phyloP scores from a whole-genome alignment of 1,140 invertebrate genomes.

The Cyphomyrmex costatus region DNA sequence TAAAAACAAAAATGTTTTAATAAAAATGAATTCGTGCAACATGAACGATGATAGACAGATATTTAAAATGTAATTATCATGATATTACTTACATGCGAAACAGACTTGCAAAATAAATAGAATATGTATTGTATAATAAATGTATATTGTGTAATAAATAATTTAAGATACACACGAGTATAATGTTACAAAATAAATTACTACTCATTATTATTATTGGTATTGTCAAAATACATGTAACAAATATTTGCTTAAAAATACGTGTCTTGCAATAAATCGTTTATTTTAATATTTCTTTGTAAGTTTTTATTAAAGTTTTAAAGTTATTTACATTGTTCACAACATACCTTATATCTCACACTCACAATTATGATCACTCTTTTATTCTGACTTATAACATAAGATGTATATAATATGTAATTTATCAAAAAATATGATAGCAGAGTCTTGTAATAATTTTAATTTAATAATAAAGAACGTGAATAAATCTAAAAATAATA shows the following conservation, averaged over 20 bases:
- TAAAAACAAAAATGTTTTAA: neutral
- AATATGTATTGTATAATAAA: neutral
- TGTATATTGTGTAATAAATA: neutral
- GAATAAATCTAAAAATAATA: conserved; percentile 3
- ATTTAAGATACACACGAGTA: neutral
- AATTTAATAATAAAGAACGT: neutral
- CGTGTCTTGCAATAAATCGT: neutral
- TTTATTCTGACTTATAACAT: neutral
- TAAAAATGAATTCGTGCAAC: neutral
- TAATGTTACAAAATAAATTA: neutral
- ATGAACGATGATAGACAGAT: neutral
- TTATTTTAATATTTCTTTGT: neutral
- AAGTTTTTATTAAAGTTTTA: conserved; percentile 50
- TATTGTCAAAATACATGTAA: neutral
- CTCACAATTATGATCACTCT: neutral
- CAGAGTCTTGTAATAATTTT: neutral
- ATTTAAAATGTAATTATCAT: neutral
- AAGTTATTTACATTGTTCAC: conserved; percentile 46
- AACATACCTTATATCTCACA: conserved; percentile 2
- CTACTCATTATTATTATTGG: neutral
- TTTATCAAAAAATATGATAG: conserved; percentile 12
- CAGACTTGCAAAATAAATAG: neutral
- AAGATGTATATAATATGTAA: conserved; percentile 1
- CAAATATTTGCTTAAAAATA: neutral
- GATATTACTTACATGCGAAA: neutral